Evolutionary conservation across 2,888 invertebrate species (phyloP), one percentile per base, ranked within the genome.

Genomic region (Eupithecia centaureata): DNA sequence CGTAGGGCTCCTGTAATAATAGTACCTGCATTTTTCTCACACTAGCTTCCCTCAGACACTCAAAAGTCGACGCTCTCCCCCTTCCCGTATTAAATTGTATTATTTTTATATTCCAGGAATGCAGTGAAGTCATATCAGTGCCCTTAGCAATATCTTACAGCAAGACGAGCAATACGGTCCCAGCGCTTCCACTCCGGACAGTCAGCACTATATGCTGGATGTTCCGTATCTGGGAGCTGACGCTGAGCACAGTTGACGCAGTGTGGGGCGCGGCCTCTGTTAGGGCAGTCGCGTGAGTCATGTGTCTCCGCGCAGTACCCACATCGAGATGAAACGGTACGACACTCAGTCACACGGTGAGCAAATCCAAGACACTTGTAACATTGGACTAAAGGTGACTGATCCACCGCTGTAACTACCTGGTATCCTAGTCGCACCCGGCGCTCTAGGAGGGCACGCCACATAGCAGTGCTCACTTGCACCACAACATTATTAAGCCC

Each of bases 381-480:
- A 33, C 65, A 61, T 25, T 65, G 61, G 1, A 52, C 4, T 0
- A 67, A 28, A 0, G 67, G 67, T 1, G 67, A 63, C 32, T 67
- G 67, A 27, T 67, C 67, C 5, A 51, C 15, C 15, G 25, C 61
- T 1, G 13, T 7, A 5, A 65, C 57, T 10, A 65, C 12, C 32
- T 65, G 65, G 52, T 65, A 65, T 5, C 65, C 65, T 1, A 65
- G 15, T 30, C 60, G 27, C n/a, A 65, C 54, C 2, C 65, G 33
- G 5, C 30, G 30, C 12, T 54, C 60, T 22, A 33, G 13, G 0
- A 60, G 35, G 1, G 28, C 33, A 1, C 22, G 3, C 64, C 64
- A 65, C n/a, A 54, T 15, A 13, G 2, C 12, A 8, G 65, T 54
- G 10, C 38, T 30, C 1, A 65, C 65, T 54, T 60, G 54, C 7